Percentiles rank a stretch among this genome's conserved stretches.
Conservation (phyloP, 1,140 invertebrate species). For the Drosophila oshimai region DNA sequence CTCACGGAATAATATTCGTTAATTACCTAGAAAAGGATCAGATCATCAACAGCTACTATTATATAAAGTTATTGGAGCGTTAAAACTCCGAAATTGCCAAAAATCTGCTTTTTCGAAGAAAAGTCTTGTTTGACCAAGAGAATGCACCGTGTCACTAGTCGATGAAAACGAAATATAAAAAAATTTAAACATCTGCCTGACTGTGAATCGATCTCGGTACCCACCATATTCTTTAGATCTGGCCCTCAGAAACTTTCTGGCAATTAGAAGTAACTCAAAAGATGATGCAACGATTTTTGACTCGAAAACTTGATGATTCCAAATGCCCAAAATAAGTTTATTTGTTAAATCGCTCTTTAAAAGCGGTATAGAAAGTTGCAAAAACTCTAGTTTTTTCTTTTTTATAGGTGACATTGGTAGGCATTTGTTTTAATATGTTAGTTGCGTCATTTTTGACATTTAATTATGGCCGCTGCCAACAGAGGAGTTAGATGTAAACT, state of each 20-base stretch:
- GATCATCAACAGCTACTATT: too few relatives aligned
- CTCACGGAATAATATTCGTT: too few relatives aligned
- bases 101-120: too few relatives aligned
- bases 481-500: conserved; percentile 60
- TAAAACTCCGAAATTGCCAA: too few relatives aligned
- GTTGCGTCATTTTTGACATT: conserved; percentile 78
- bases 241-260: neutral
- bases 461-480: conserved; percentile 61
- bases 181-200: neutral
- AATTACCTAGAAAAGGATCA: too few relatives aligned
- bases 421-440: too few relatives aligned
- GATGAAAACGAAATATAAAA: neutral
- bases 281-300: conserved; percentile 19
- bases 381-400: neutral
- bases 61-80: too few relatives aligned
- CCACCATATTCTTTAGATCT: neutral
- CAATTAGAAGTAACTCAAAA: conserved; percentile 4
- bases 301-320: neutral
- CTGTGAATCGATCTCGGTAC: neutral
- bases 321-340: conserved; percentile 33
- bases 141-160: too few relatives aligned
- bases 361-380: conserved; percentile 22
- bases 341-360: too few relatives aligned
- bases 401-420: too few relatives aligned
- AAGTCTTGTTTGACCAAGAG: too few relatives aligned